Conservation (phyloP, 2,113 vertebrate species). For the Nycticorax nycticorax region DNA sequence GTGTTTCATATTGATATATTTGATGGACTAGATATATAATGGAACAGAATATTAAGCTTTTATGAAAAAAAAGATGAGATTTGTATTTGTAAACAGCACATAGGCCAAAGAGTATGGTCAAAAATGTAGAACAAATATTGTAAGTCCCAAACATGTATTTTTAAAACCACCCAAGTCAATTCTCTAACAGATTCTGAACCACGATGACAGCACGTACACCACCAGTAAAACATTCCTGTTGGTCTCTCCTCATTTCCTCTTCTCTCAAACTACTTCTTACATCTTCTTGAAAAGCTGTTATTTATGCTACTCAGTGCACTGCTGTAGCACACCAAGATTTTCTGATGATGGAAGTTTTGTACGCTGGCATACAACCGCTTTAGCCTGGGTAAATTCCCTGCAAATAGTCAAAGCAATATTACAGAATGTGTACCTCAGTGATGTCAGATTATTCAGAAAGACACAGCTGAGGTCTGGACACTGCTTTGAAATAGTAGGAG, state of each 20-base stretch:
- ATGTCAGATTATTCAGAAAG: neutral
- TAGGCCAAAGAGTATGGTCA: neutral
- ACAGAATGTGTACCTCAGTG: neutral
- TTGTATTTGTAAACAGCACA: neutral
- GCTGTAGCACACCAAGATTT: neutral
- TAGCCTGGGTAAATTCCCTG: neutral
- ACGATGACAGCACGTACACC: neutral
- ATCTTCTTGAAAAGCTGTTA: neutral
- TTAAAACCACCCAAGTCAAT: neutral
- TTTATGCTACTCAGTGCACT: neutral
- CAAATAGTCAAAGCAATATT: neutral
- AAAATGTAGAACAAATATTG: neutral
- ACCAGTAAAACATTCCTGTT: neutral
- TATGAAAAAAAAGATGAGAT: neutral
- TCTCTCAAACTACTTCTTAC: neutral
- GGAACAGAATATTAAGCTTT: neutral
- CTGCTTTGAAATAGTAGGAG: neutral
- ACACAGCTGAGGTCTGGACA: rapidly evolving
- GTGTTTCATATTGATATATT: neutral
- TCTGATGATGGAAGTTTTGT: neutral
- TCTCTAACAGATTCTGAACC: neutral
- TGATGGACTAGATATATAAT: neutral
- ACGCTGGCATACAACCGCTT: neutral
- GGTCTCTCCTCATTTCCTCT: neutral
- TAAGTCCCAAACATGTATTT: neutral